Base-by-base conservation (phyloP, 2,888 invertebrate genomes). In the Pemphredon lugubris region DNA sequence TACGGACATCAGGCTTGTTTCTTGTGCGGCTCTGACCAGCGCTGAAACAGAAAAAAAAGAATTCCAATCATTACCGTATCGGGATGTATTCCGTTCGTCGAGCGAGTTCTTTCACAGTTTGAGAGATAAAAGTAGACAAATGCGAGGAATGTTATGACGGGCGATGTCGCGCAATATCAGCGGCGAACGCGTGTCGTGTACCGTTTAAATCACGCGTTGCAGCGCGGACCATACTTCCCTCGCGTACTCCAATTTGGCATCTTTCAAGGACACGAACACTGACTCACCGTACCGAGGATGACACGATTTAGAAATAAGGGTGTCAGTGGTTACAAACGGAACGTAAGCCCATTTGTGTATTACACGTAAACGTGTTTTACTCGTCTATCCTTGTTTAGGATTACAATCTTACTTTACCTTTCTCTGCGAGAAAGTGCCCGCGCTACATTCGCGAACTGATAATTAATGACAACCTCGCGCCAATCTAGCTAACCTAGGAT, bases 1-100 rank as follows among this genome's bases (percentile, higher is more conserved):
- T 89, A 89, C 83, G 85, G 89, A 89, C 89, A 89, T 89, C 82
- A 88, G 88, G 88, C 83, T 83, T 59, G 75, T 64, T 71, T 86
- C 55, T 83, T 81, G 68, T 72, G 74, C 67, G 69, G 69, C 77
- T 74, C 73, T 69, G 75, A 79, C 68, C 79, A 76, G 73, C 73
- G 79, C 88, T 88, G 81, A n/a, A 77, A 68, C 20, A 16, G 20
- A 67, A 39, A 39, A 39, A 4, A 16, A 18, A 5, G n/a, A 7
- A 11, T 37, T 1, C 5, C 18, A 18, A 7, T 48, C 48, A 30
- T 26, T 13, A n/a, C 30, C 16, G 11, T 11, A 13, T 18, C 14
- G 20, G 14, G 16, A 16, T 21, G 11, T n/a, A 11, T 11, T 11
- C 6, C 13, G 7, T 6, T 4, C 11, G 7, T 9, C 44, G 11